phyloP scores from a whole-genome alignment of 2,888 invertebrate species.

The Drosophila siamana region DNA sequence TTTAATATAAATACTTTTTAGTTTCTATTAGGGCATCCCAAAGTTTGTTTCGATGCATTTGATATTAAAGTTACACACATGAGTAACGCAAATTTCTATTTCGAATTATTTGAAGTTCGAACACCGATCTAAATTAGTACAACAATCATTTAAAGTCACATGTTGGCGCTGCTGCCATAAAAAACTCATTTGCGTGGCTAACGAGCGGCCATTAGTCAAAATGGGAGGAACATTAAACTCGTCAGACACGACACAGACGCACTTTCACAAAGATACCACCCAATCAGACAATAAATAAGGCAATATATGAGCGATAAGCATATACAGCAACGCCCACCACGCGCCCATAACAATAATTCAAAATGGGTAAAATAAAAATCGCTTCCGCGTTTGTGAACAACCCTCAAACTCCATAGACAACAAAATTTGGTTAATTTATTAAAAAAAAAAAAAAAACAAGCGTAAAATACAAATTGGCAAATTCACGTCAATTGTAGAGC shows the following conservation, averaged over 20 bases:
- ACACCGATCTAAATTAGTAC: neutral
- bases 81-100: neutral
- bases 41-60: too few relatives aligned
- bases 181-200: slow-evolving; percentile 68
- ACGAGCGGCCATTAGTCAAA: slow-evolving; percentile 68
- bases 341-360: slow-evolving; percentile 67
- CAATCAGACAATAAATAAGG: slow-evolving; percentile 74
- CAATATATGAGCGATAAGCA: slow-evolving; percentile 71
- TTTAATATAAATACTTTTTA: too few relatives aligned
- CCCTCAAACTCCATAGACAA: slow-evolving; percentile 2
- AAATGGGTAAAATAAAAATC: slow-evolving; percentile 40
- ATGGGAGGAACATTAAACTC: slow-evolving; percentile 46
- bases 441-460: slow-evolving; percentile 45
- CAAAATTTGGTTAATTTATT: slow-evolving; percentile 64
- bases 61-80: neutral
- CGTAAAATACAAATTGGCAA: slow-evolving; percentile 42
- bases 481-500: slow-evolving; percentile 32
- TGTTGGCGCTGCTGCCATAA: slow-evolving; percentile 52
- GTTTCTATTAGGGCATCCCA: too few relatives aligned
- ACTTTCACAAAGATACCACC: slow-evolving; percentile 28
- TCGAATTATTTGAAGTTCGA: neutral
- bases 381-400: slow-evolving; percentile 18
- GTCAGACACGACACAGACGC: slow-evolving; percentile 17
- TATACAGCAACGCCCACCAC: slow-evolving; percentile 42
- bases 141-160: slow-evolving; percentile 4